Conservation (phyloP, 2,113 vertebrate genomes). For the Chaenocephalus aceratus region DNA sequence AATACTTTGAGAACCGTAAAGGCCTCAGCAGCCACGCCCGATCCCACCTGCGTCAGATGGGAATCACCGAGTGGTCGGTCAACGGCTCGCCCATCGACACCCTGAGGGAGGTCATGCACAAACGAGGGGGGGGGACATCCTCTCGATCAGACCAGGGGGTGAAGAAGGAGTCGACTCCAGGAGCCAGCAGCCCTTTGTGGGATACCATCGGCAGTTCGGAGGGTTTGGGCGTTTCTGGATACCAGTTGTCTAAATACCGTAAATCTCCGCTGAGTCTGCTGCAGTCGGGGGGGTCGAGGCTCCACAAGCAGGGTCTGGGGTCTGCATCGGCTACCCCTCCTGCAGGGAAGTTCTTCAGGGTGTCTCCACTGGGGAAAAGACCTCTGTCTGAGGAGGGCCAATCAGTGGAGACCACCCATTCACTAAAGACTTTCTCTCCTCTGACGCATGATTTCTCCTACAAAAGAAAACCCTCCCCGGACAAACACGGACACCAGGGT, state of each 20-base stretch:
- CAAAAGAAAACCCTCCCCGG: slow-evolving; percentile 88
- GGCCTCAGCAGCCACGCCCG: slow-evolving; percentile 95
- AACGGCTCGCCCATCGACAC: slow-evolving; percentile 97
- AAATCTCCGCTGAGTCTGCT: slow-evolving; percentile 78
- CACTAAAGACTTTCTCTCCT: slow-evolving; percentile 82
- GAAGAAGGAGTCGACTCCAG: slow-evolving; percentile 83
- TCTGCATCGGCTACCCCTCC: slow-evolving; percentile 77
- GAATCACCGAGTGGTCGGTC: slow-evolving; percentile 95
- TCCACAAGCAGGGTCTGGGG: slow-evolving; percentile 84
- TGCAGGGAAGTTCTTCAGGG: slow-evolving; percentile 82
- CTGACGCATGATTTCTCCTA: slow-evolving; percentile 89
- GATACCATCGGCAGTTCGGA: slow-evolving; percentile 63
- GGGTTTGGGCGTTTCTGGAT: slow-evolving; percentile 55
- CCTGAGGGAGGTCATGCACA: slow-evolving; percentile 91
- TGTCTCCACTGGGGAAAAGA: slow-evolving; percentile 85
- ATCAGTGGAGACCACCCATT: slow-evolving; percentile 45
- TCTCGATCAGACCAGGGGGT: slow-evolving; percentile 81
- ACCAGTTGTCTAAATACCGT: slow-evolving; percentile 77
- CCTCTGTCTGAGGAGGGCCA: slow-evolving; percentile 83
- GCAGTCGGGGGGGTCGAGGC: slow-evolving; percentile 79
- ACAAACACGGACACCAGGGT: slow-evolving; percentile 89
- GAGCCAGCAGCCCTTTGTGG: slow-evolving; percentile 67
- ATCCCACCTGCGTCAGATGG: slow-evolving; percentile 96
- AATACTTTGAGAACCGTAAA: slow-evolving; percentile 96
- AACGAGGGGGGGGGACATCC: slow-evolving; percentile 80